Conservation (phyloP, 2,113 vertebrate genomes). For the Elachura formosa region DNA sequence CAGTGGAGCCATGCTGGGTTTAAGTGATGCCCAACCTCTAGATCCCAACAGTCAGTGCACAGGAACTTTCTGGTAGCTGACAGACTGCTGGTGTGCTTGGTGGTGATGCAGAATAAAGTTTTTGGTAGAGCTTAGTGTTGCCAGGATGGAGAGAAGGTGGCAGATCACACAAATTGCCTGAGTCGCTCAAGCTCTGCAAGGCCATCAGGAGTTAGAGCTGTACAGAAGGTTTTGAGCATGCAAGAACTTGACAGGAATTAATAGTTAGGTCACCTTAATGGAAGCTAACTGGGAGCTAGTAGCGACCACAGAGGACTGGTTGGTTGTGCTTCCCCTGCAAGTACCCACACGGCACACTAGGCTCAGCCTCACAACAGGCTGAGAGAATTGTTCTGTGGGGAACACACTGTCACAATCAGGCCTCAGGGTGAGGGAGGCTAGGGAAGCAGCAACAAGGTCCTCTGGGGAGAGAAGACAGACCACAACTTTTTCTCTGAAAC, state of each 20-base stretch:
- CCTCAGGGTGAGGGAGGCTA: neutral
- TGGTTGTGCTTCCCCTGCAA: neutral
- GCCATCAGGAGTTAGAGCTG: neutral
- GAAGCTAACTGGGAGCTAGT: neutral
- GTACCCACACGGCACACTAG: rapidly evolving
- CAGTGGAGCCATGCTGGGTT: neutral
- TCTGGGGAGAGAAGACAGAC: neutral
- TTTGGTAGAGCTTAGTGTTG: neutral
- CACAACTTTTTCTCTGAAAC: neutral
- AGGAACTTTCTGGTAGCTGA: neutral
- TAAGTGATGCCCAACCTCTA: neutral
- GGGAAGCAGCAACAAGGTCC: neutral
- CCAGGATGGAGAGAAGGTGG: neutral
- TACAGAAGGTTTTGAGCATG: neutral
- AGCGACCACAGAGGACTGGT: neutral
- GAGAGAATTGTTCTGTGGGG: rapidly evolving
- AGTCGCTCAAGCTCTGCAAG: neutral
- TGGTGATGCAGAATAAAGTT: neutral
- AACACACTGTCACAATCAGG: neutral
- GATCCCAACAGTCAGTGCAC: neutral
- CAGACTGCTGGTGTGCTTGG: neutral
- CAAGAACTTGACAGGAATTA: neutral
- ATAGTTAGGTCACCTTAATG: neutral
- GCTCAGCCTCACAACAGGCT: neutral
- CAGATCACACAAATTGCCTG: rapidly evolving